Conservation (phyloP, 1,140 invertebrate genomes). For the Tigriopus japonicus region DNA sequence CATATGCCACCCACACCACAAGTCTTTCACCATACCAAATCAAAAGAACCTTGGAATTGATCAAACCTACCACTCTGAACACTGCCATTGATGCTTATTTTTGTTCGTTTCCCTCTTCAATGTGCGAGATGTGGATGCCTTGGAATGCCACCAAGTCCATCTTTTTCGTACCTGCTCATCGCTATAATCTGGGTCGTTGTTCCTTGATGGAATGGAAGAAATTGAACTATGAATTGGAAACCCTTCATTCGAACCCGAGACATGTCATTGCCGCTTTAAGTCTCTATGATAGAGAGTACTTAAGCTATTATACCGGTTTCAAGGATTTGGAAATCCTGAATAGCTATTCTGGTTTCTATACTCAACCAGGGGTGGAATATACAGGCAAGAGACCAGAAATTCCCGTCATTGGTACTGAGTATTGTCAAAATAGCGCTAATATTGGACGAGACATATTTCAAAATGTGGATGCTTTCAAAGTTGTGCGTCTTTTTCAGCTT, state of each 20-base stretch:
- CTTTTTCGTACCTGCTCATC: background rate
- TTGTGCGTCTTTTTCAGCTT: background rate
- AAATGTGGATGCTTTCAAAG: background rate
- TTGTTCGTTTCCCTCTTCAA: background rate
- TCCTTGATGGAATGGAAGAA: background rate
- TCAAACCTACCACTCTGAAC: background rate
- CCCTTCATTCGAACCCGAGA: background rate
- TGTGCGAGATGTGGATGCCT: background rate
- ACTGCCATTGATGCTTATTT: background rate
- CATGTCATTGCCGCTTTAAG: background rate
- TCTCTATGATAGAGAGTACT: background rate
- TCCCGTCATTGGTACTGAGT: background rate
- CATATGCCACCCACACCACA: background rate
- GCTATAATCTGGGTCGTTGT: slow-evolving; percentile 3
- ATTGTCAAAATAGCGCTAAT: background rate
- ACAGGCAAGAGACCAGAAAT: background rate
- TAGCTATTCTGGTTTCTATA: background rate
- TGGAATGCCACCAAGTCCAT: background rate
- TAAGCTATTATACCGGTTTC: background rate
- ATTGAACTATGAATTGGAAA: background rate
- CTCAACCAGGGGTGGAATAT: background rate
- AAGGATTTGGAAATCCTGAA: too few species aligned
- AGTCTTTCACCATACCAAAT: background rate
- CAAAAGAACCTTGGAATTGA: background rate
- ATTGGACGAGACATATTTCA: background rate